Base-by-base conservation (phyloP, 2,888 invertebrate species). In the Cryptocephalus primarius region DNA sequence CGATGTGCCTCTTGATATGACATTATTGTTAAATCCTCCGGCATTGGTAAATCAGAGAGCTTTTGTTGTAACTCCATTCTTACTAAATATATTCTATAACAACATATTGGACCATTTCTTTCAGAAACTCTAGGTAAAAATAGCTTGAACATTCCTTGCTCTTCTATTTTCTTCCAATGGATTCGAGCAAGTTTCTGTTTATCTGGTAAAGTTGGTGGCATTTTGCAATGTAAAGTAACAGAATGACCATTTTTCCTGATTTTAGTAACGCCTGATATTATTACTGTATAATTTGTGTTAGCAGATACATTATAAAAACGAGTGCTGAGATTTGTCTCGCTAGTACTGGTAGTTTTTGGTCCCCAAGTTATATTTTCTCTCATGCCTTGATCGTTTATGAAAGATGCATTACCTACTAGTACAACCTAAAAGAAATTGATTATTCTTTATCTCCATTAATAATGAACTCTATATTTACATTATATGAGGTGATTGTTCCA, bases 41-140 rank as follows among this genome's bases (percentile, higher is more conserved):
- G 88, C 0, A 75, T 63, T 1, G 83, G 83, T 38, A 90, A 68
- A 58, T 81, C 81, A 22, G 77, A 77, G 58, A 83, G 73, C 47
- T 77, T 80, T 47, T 75, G 75, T 43, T 79, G 74, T 0, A 77
- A 73, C 33, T 76, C 74, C 56, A 91, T 72, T 41, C 83, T 78
- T 1, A 91, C 83, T 65, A 91, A 72, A 69, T 85, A 86, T 39
- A 91, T 76, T 55, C 89, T 77, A 66, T 88, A 88, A 60, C 90
- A 92, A 67, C 90, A 91, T 56, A 92, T 88, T 0, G 84, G 84
- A 1, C 92, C 92, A 60, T 90, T 90, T 45, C 90, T 73, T 64
- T 92, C 89, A 0, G 88, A 83, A 33, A 91, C 76, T 53, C 85
- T 75, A 1, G 88, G 88, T 55, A 90, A 67, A 54, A 78, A 77